Base-by-base conservation (phyloP, 2,113 vertebrate genomes). In the Abramis brama region DNA sequence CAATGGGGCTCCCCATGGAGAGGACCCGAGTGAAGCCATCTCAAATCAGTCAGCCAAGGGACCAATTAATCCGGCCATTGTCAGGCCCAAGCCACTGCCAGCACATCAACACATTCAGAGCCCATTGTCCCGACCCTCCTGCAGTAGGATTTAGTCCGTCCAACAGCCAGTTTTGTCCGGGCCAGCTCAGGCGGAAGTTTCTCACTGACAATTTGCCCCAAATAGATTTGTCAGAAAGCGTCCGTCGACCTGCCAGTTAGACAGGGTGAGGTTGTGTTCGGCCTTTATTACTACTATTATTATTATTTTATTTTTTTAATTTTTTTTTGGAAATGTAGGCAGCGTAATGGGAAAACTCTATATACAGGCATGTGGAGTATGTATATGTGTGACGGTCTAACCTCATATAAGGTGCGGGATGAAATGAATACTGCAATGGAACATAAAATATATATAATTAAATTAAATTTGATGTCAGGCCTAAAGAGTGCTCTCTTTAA, bases 181-280 rank as follows among this genome's bases (percentile, higher is more conserved):
- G 96, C 95, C 96, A 99, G 97, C 97, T 99, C 97, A 97, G 99
- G 98, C 98, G 98, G 98, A 99, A 99, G 98, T 99, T 99, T 99
- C 98, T 99, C 98, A 98, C 98, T 99, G 97, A 99, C 97, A 99
- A 99, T 99, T 99, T 99, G 98, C 98, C 97, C 98, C 97, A 99
- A 98, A 99, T 98, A 99, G 97, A 98, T 98, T 98, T 99, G 97
- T 98, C 97, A 98, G 97, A 92, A 95, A 95, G 97, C 96, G 96
- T 96, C 96, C 96, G 95, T 94, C 94, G 90, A 90, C 89, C 80
- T 85, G 87, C 84, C 87, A 85, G 86, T 88, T 79, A 85, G 79
- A 88, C 71, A 87, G 92, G 87, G 86, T 89, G 89, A 87, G 87
- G 92, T 92, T 93, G 75, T 83, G 75, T 81, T 79, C 25, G 50